phyloP scores from a whole-genome alignment of 2,888 invertebrate species.

The Drosophila borealis region DNA sequence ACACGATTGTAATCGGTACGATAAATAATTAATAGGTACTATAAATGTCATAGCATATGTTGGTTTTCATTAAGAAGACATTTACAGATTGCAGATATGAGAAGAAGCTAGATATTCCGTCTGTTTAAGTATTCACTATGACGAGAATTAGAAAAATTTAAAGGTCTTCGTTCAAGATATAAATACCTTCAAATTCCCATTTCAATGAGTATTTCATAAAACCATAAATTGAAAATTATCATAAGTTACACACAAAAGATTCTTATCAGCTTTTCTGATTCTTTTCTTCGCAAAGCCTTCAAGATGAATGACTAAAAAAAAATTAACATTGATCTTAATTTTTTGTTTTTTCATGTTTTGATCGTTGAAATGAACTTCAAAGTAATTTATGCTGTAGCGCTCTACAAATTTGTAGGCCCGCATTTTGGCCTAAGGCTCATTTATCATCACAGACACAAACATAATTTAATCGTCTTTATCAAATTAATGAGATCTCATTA shows the following conservation, averaged over 20 bases:
- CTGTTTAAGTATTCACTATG: too few relatives aligned
- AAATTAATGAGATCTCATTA: constrained; percentile 70
- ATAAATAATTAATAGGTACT: too few relatives aligned
- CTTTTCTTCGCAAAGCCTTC: not conserved
- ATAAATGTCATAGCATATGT: too few relatives aligned
- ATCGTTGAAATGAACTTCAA: constrained; percentile 29
- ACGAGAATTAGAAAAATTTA: too few relatives aligned
- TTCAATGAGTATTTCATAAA: too few relatives aligned
- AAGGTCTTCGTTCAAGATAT: not conserved
- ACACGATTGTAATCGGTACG: too few relatives aligned
- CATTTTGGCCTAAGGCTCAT: constrained; percentile 40
- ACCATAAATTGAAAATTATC: not conserved
- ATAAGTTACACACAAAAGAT: not conserved
- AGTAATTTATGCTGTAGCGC: constrained; percentile 7
- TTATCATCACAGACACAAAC: constrained; percentile 39
- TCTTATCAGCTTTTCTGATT: constrained; percentile 4
- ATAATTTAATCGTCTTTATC: constrained; percentile 54
- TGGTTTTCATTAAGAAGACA: too few relatives aligned
- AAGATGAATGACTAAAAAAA: constrained; percentile 6
- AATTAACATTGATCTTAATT: constrained; percentile 44
- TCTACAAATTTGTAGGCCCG: constrained; percentile 29
- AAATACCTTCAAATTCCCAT: not conserved
- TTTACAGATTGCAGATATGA: too few relatives aligned
- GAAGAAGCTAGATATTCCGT: too few relatives aligned
- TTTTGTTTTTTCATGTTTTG: constrained; percentile 29